A percentile compares a stretch with the other conserved stretches of the same genome.
These are phyloP conservation scores for Drosophila lacicola DNA, from an alignment of 2,888 invertebrate genomes.

Conservation along the genomic window DNA sequence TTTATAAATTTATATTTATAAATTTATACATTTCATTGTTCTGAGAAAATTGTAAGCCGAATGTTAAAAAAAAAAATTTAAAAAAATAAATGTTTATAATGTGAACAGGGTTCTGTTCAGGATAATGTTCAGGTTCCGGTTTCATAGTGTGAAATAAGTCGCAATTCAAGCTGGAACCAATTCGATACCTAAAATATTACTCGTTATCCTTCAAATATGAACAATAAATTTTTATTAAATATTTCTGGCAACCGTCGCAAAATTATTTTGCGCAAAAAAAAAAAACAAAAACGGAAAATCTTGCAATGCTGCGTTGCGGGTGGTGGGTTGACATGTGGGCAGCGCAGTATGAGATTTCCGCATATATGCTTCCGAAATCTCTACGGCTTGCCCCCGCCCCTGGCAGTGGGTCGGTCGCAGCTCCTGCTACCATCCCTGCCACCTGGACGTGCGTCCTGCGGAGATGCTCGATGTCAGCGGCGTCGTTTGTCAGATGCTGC, in stretches of 20 bases:
- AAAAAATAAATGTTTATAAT: too few relatives aligned
- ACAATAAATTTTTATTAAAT: neutral
- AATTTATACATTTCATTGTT: too few relatives aligned
- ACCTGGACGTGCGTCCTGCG: constrained; percentile 11
- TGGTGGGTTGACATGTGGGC: constrained; percentile 58
- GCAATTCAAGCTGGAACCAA: too few relatives aligned
- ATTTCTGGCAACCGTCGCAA: constrained; percentile 27
- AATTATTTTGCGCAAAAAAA: constrained; percentile 2
- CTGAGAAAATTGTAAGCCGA: too few relatives aligned
- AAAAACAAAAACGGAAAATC: constrained; percentile 8
- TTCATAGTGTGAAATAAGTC: too few relatives aligned
- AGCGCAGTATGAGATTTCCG: constrained; percentile 74
- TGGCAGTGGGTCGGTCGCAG: neutral
- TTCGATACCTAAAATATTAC: too few relatives aligned
- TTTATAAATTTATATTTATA: too few relatives aligned
- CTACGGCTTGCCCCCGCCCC: constrained; percentile 15
- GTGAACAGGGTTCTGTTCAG: too few relatives aligned
- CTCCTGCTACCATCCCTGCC: neutral
- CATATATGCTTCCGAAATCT: constrained; percentile 57
- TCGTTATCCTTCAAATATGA: too few relatives aligned
- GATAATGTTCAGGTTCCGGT: too few relatives aligned
- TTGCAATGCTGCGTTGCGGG: constrained; percentile 27
- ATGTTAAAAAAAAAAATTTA: too few relatives aligned
- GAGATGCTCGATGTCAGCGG: constrained; percentile 31
- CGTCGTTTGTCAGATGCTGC: constrained; percentile 54